Base-by-base conservation (phyloP, 2,113 vertebrate species). In the Pitta sordida region DNA sequence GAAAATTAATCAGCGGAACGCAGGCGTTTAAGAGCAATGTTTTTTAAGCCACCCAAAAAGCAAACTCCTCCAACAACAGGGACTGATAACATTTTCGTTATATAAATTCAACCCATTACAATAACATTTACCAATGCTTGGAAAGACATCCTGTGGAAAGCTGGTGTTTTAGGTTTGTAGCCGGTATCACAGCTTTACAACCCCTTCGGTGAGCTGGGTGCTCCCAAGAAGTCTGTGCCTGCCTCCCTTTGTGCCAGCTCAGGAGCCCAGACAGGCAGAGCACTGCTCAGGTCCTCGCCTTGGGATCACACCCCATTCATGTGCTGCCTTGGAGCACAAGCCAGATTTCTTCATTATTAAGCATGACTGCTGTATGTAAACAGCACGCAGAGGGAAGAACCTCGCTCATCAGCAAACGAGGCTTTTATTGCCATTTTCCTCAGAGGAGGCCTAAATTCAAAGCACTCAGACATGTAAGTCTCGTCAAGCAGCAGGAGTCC, bases 401-500 rank as follows among this genome's bases (percentile, higher is more conserved):
- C 84, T 93, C 0, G 0, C 74, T 92, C 91, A 92, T 86, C 94
- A 91, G 87, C 89, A 92, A 76, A 85, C 1, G 55, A 94, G 59
- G 70, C 75, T 94, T 94, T 95, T 84, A 80, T 77, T 93, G 91
- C 93, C 78, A 55, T 90, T 94, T 88, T 96, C 74, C 93, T 96
- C 62, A 94, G 78, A 93, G 94, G 70, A 90, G 71, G 87, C 70
- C 94, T 83, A 76, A 94, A 96, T 92, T 96, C 96, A 96, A 96
- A 96, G 95, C 71, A 51, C 59, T 1, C 48, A 92, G 87, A 96
- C 91, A 92, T 95, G 91, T 90, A 95, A 96, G 94, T 90, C 96
- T 94, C 91, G 94, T 95, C 96, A 96, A 95, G 87, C 94, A 96
- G 95, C 94, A 90, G 91, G 94, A 96, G 94, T 74, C 71, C 87